Evolutionary conservation across 2,113 vertebrate genomes (phyloP).

Genomic region (Nyctibius bracteatus): DNA sequence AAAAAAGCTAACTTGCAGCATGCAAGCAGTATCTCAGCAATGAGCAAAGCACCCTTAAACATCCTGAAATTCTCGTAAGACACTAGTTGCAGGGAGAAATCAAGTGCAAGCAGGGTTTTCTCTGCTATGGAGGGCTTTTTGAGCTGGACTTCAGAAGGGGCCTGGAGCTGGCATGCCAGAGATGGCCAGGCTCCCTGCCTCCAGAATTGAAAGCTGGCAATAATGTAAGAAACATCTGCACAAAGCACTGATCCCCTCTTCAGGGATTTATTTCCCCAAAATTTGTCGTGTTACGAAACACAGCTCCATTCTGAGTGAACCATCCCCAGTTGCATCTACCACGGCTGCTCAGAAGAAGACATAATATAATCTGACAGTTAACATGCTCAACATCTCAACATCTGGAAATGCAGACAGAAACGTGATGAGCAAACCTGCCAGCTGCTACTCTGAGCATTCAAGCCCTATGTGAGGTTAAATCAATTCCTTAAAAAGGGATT

Average conservation of each 20-base stretch:
- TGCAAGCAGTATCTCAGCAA: background rate
- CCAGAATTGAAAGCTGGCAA: background rate
- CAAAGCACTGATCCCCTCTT: background rate
- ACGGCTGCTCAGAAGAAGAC: background rate
- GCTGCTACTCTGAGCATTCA: background rate
- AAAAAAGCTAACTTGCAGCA: background rate
- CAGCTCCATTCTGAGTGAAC: background rate
- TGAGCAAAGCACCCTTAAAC: background rate
- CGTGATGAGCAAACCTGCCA: background rate
- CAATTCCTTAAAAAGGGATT: no score
- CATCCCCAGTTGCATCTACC: background rate
- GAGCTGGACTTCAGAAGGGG: background rate
- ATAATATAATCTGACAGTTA: background rate
- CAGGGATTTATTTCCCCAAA: background rate
- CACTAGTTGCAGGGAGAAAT: background rate
- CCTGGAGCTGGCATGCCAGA: background rate
- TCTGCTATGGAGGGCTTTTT: background rate
- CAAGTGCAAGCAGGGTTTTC: background rate
- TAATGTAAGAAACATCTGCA: background rate
- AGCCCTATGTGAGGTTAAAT: accelerated
- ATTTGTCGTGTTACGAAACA: background rate
- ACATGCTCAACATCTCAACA: no score
- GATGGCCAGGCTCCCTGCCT: background rate
- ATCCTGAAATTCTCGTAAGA: background rate
- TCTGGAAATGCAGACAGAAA: background rate